A percentile compares a stretch with the other conserved stretches of the same genome.
Evolutionary conservation across 2,113 vertebrate genomes (phyloP).

Genomic region (Toxotes chatareus): DNA sequence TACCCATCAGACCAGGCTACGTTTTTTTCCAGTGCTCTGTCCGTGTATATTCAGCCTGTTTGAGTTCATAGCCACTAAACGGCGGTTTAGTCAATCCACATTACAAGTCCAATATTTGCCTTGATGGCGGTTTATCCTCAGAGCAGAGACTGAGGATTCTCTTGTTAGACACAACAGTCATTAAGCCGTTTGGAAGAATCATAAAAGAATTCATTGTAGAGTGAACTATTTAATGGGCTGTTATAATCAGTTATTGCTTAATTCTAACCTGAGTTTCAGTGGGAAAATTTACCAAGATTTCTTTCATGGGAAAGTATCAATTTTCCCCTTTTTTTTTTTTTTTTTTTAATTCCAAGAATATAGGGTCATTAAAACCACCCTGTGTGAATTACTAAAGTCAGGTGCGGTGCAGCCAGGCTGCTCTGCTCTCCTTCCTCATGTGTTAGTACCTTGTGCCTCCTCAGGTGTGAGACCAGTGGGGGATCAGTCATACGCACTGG

Average conservation of each 20-base stretch:
- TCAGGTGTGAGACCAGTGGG: constrained; percentile 72
- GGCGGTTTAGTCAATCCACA: no score
- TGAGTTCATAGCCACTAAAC: background rate
- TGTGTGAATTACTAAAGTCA: background rate
- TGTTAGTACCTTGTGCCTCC: constrained; percentile 61
- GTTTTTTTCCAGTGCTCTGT: background rate
- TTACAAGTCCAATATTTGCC: background rate
- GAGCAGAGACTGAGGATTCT: no score
- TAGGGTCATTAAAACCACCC: background rate
- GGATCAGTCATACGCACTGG: constrained; percentile 61
- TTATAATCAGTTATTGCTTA: background rate
- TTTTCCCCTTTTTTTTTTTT: no score
- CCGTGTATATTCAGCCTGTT: background rate
- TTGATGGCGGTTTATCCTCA: no score
- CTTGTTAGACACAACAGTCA: background rate
- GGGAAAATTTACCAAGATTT: background rate
- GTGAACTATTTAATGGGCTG: background rate
- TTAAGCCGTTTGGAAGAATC: background rate
- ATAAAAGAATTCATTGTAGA: background rate
- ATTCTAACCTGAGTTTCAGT: background rate
- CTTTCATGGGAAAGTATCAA: background rate
- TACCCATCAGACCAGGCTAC: no score
- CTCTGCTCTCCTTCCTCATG: constrained; percentile 28
- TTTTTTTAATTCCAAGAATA: background rate
- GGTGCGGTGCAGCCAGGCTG: background rate